phyloP scores from a whole-genome alignment of 1,140 invertebrate genomes.

The Drosophila biarmipes region DNA sequence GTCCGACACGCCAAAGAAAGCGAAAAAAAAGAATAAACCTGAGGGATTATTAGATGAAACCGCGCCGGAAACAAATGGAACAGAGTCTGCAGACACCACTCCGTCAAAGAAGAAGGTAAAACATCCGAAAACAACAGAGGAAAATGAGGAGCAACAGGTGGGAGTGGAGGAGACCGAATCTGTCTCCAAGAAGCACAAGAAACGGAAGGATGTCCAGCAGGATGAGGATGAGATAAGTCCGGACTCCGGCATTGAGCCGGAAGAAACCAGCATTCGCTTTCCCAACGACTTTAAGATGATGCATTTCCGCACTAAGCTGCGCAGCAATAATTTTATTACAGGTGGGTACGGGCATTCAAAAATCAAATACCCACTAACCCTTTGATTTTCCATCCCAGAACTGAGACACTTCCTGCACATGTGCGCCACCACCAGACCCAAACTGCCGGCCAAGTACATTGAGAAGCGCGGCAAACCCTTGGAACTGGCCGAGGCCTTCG shows the following conservation, averaged over 20 bases:
- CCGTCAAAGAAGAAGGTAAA: slow-evolving; percentile 2
- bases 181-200: slow-evolving; percentile 17
- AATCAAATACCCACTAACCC: neutral
- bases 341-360: slow-evolving; percentile 33
- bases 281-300: slow-evolving; percentile 81
- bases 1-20: slow-evolving; percentile 64
- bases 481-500: slow-evolving; percentile 87
- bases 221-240: slow-evolving; percentile 57
- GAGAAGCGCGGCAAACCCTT: slow-evolving; percentile 88
- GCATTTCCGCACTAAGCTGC: slow-evolving; percentile 70
- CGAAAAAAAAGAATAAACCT: slow-evolving; percentile 34
- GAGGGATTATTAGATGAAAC: neutral
- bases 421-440: slow-evolving; percentile 71
- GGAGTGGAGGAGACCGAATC: neutral
- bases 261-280: slow-evolving; percentile 55
- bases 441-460: slow-evolving; percentile 87
- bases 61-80: slow-evolving; percentile 1
- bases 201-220: slow-evolving; percentile 8
- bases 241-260: slow-evolving; percentile 68
- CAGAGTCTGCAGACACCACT: slow-evolving; percentile 3
- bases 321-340: slow-evolving; percentile 73
- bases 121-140: neutral
- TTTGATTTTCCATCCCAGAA: slow-evolving; percentile 67
- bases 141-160: slow-evolving; percentile 18
- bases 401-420: slow-evolving; percentile 86